These are phyloP conservation scores for Lepilemur ruficaudatus DNA, from an alignment of 2,797 vertebrate species.

Conservation along the genomic window DNA sequence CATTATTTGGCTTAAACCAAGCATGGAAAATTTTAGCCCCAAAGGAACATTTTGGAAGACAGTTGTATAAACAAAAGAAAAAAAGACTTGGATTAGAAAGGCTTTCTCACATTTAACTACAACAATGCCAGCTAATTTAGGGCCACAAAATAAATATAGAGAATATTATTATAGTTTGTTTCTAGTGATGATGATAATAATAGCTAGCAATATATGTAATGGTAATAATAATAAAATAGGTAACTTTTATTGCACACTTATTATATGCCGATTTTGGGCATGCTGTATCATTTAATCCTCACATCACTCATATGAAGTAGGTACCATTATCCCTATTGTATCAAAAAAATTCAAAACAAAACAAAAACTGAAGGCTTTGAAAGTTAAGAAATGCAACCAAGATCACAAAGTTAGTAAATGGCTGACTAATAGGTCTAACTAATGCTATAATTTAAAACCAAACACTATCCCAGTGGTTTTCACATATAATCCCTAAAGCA, in stretches of 20 bases:
- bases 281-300: conserved; percentile 8
- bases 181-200: background rate
- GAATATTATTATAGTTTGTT: background rate
- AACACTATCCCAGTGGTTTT: background rate
- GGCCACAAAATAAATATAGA: conserved; percentile 33
- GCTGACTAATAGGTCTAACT: background rate
- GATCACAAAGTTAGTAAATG: background rate
- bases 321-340: background rate
- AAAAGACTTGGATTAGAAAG: conserved; percentile 46
- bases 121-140: conserved; percentile 48
- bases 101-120: conserved; percentile 56
- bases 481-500: background rate
- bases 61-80: conserved; percentile 66
- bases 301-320: background rate
- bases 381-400: background rate
- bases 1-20: conserved; percentile 55
- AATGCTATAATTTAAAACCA: background rate
- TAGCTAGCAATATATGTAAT: background rate
- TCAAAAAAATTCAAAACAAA: background rate
- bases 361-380: background rate
- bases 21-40: conserved; percentile 71
- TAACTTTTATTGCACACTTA: background rate
- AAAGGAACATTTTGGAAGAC: conserved; percentile 66
- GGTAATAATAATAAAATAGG: conserved; percentile 30
- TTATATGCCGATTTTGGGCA: background rate